phyloP scores from a whole-genome alignment of 2,113 vertebrate species.

The Gila orcuttii region DNA sequence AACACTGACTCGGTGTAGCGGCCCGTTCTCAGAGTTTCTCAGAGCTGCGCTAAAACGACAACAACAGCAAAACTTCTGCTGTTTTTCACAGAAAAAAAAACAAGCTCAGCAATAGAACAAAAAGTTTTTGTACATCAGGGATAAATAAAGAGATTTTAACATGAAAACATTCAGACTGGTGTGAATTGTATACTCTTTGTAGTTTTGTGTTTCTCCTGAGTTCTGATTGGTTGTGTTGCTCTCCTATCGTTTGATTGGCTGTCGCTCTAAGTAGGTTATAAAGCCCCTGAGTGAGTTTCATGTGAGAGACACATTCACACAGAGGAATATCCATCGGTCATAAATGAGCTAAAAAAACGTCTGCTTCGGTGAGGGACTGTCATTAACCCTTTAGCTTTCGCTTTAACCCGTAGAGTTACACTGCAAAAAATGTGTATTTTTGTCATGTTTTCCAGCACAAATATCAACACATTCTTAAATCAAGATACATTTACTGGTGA shows the following conservation, averaged over 20 bases:
- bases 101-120: constrained; percentile 41
- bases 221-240: constrained; percentile 19
- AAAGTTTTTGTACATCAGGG: constrained; percentile 74
- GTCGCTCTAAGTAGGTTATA: constrained; percentile 45
- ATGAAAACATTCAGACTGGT: constrained; percentile 43
- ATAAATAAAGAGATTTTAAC: constrained; percentile 80
- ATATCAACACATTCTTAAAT: too few species aligned
- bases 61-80: constrained; percentile 48
- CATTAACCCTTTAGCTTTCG: too few species aligned
- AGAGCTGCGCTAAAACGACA: not conserved
- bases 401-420: too few species aligned
- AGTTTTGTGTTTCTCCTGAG: not conserved
- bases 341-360: not conserved
- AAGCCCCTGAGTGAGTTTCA: constrained; percentile 45
- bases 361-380: not conserved
- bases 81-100: constrained; percentile 67
- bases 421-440: too few species aligned
- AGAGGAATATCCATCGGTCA: not conserved
- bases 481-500: too few species aligned
- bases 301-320: not conserved
- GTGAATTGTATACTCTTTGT: not conserved
- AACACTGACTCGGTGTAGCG: not conserved
- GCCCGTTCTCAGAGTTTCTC: not conserved
- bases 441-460: too few species aligned
- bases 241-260: not conserved